Conservation (phyloP, 30 jellyfish, hydroid and myxozoan species). For the Aurelia sp. region DNA sequence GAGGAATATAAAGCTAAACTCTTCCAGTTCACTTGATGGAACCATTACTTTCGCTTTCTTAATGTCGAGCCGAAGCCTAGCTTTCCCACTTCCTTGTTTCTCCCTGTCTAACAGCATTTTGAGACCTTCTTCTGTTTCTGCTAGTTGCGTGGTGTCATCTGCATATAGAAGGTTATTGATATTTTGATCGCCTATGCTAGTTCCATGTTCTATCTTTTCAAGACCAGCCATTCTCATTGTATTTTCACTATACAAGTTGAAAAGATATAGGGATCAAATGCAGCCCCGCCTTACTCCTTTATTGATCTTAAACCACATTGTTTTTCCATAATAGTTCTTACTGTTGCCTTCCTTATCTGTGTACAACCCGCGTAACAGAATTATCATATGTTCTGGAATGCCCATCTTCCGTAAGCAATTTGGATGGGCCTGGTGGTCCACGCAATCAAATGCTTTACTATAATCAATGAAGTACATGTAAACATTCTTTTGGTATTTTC, state of each 20-base stretch:
- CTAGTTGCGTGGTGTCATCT: constrained; percentile 16
- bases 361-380: not conserved
- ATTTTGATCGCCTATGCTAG: not conserved
- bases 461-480: too few relatives aligned
- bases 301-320: constrained; percentile 18
- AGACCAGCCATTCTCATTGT: not conserved
- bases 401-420: constrained; percentile 29
- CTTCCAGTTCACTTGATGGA: not conserved
- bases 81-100: not conserved
- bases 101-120: not conserved
- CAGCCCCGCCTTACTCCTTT: constrained; percentile 27
- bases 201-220: not conserved
- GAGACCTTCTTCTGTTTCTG: constrained; percentile 8
- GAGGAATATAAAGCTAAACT: too few relatives aligned
- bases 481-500: too few relatives aligned
- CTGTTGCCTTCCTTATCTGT: constrained; percentile 4
- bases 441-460: too few relatives aligned
- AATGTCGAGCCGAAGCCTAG: not conserved
- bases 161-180: constrained; percentile 1
- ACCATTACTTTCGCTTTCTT: constrained; percentile 27
- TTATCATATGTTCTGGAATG: constrained; percentile 48
- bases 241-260: not conserved
- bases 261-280: constrained; percentile 11
- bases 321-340: not conserved
- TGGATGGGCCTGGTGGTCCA: constrained; percentile 9